Conservation (phyloP, 2,113 vertebrate species). For the Limnothrissa miodon region DNA sequence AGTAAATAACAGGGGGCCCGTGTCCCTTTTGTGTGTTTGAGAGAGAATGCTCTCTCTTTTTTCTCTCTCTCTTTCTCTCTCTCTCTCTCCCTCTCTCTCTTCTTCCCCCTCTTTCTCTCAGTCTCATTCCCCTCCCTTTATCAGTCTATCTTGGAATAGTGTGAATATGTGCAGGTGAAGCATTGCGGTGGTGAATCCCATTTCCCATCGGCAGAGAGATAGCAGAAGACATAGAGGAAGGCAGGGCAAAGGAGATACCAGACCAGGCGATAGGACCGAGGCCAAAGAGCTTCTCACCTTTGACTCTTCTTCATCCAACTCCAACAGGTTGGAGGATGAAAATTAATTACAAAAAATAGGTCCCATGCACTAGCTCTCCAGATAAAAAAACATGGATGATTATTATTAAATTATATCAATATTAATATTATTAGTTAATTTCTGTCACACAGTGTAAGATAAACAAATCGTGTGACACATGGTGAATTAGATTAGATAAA, state of each 20-base stretch:
- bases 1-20: background rate
- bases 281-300: background rate
- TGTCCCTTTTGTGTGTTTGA: background rate
- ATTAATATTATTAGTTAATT: background rate
- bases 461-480: background rate
- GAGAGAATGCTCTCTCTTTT: background rate
- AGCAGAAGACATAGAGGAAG: background rate
- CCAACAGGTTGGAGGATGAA: too few species aligned
- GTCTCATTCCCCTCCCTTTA: background rate
- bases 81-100: background rate
- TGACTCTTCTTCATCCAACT: background rate
- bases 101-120: background rate
- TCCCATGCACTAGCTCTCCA: too few species aligned
- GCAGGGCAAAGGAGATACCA: background rate
- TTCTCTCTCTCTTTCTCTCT: constrained; percentile 17
- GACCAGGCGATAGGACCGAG: background rate
- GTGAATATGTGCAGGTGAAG: background rate
- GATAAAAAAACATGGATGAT: background rate
- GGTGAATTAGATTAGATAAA: background rate
- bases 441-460: too few species aligned
- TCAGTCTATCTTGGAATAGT: background rate
- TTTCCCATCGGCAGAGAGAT: background rate
- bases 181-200: background rate
- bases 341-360: too few species aligned
- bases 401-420: background rate